Percentiles rank a stretch among this genome's conserved stretches.
Conservation (phyloP, 2,888 invertebrate genomes). For the Eristalis arbustorum region DNA sequence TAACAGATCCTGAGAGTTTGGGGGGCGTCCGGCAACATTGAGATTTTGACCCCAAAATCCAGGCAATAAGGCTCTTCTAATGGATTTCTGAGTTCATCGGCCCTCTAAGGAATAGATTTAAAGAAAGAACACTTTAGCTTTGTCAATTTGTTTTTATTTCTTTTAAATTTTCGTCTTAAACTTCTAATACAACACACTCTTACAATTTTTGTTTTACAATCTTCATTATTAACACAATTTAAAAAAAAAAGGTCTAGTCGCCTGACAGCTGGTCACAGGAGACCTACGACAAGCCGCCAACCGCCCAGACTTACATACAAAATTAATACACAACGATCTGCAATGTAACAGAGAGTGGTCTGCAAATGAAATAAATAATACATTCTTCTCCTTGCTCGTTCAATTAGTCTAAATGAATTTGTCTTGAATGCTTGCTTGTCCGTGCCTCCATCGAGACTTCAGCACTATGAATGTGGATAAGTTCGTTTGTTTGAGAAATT, state of each 20-base stretch:
- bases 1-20: too few species aligned
- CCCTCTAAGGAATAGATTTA: too few species aligned
- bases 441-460: neutral
- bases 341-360: neutral
- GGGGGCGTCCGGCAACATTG: too few species aligned
- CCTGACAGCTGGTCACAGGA: neutral
- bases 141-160: conserved; percentile 6
- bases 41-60: too few species aligned
- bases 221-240: conserved; percentile 6
- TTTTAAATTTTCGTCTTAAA: neutral
- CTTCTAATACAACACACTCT: conserved; percentile 4
- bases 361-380: conserved; percentile 47
- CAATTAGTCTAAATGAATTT: conserved; percentile 23
- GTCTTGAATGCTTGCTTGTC: conserved; percentile 18
- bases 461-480: too few species aligned
- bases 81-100: too few species aligned
- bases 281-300: neutral
- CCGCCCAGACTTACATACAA: conserved; percentile 8
- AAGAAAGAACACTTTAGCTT: neutral
- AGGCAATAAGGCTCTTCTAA: too few species aligned
- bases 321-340: conserved; percentile 3
- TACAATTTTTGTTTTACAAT: neutral
- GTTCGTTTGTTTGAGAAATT: neutral
- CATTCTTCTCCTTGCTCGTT: neutral
- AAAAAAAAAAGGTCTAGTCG: neutral